Evolutionary conservation across 2,888 invertebrate genomes (phyloP).

Genomic region (Phasia obesa): DNA sequence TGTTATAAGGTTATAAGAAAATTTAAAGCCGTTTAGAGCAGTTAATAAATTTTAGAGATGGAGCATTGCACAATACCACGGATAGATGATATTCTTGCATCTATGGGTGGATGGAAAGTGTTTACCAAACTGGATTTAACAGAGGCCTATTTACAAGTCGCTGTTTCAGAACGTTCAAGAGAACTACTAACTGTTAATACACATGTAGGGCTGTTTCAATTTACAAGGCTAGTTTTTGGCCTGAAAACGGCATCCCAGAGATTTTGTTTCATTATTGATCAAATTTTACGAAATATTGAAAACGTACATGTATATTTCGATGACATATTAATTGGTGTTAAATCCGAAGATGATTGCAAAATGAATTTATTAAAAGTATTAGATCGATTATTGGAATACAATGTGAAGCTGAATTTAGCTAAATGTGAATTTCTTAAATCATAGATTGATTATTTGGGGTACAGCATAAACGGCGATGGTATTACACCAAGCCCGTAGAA

Average conservation of each 20-base stretch:
- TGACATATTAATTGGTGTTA: constrained; percentile 64
- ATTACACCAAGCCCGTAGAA: constrained; percentile 54
- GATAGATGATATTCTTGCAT: constrained; percentile 59
- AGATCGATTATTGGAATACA: constrained; percentile 61
- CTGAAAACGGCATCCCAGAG: constrained; percentile 46
- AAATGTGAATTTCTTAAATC: constrained; percentile 65
- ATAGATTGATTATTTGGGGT: constrained; percentile 63
- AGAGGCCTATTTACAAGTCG: constrained; percentile 53
- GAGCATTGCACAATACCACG: constrained; percentile 74
- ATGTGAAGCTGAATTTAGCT: constrained; percentile 62
- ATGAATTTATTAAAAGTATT: constrained; percentile 48
- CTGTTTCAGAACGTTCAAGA: constrained; percentile 3
- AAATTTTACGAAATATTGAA: constrained; percentile 22
- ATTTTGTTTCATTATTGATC: constrained; percentile 1
- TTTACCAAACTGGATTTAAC: neutral
- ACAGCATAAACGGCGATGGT: constrained; percentile 47
- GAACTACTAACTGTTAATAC: constrained; percentile 57
- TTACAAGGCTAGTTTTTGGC: constrained; percentile 63
- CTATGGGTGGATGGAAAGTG: constrained; percentile 68
- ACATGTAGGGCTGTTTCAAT: constrained; percentile 4
- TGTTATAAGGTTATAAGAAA: no score
- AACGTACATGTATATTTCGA: constrained; percentile 59
- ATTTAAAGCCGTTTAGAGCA: constrained; percentile 54
- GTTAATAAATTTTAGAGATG: constrained; percentile 68
- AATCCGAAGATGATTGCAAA: constrained; percentile 33